Evolutionary conservation across 2,888 invertebrate species (phyloP), one percentile per base, ranked within the genome.

Genomic region (Spilosoma lubricipeda): DNA sequence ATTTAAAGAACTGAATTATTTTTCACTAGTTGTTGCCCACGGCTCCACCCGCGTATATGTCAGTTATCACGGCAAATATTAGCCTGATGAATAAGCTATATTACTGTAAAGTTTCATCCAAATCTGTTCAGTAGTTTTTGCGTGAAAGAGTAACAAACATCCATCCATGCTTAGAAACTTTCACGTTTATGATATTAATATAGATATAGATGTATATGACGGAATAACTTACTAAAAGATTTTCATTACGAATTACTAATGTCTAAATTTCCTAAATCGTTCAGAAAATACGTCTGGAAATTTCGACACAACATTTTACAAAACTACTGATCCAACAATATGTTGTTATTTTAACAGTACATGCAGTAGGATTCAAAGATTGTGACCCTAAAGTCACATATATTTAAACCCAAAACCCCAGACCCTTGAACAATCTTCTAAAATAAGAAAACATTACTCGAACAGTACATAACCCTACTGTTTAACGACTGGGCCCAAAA

Each of bases 401-500:
- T 84, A 88, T 87, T 59, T 18, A 20, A 30, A 69, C 69, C 69
- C 69, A 20, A n/a, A 77, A 64, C 75, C 79, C 70, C 69, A 64
- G 66, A 69, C 72, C 67, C 64, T 56, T 27, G 69, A 23, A 67
- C 45, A 69, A 73, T 72, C 77, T 73, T 79, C 71, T 78, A 75
- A 84, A 85, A 84, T 80, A 82, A 80, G 78, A 80, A 82, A 80
- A 75, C 80, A 84, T 79, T 67, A 79, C 77, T 71, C 76, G 68
- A 67, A 71, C 75, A 80, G 82, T 74, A 79, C 71, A 84, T 85
- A 83, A 85, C 82, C 73, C 79, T 74, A 80, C 83, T 80, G 84
- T 88, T 85, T 85, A 87, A 85, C 84, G 80, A 78, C 77, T 71
- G 70, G 76, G 80, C 85, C 85, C 81, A 70, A 80, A 86, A 80